phyloP scores from a whole-genome alignment of 2,113 vertebrate genomes.

The Neoarius graeffei region DNA sequence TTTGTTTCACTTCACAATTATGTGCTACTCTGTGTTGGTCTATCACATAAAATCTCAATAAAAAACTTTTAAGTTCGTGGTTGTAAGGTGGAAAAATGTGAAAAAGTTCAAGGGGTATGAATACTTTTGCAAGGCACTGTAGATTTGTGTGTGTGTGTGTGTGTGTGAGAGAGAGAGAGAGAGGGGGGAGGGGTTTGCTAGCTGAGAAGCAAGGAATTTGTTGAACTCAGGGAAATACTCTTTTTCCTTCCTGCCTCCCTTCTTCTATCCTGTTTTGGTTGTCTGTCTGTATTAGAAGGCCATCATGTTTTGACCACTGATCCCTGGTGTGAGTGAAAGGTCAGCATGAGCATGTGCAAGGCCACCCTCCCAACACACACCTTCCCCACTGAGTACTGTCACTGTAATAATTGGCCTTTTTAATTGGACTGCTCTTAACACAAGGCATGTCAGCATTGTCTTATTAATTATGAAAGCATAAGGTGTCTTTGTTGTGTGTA shows the following conservation, averaged over 20 bases:
- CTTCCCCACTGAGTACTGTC: slow-evolving; percentile 15
- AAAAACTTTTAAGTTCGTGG: too few species aligned
- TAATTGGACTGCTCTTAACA: slow-evolving; percentile 75
- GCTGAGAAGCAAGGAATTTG: slow-evolving; percentile 12
- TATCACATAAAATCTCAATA: too few species aligned
- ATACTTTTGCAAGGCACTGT: too few species aligned
- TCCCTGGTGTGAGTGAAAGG: slow-evolving; percentile 34
- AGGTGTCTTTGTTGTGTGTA: slow-evolving; percentile 52
- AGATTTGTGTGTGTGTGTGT: too few species aligned
- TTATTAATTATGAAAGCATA: slow-evolving; percentile 68
- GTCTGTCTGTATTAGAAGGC: slow-evolving; percentile 18
- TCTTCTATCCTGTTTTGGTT: slow-evolving; percentile 6
- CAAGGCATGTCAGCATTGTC: slow-evolving; percentile 61
- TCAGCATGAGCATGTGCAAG: slow-evolving; percentile 44
- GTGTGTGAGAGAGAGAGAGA: background rate
- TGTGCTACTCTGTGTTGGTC: too few species aligned
- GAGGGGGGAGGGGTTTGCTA: background rate
- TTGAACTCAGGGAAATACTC: background rate
- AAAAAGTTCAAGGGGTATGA: too few species aligned
- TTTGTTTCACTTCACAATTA: too few species aligned
- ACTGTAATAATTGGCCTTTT: slow-evolving; percentile 68
- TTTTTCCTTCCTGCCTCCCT: background rate
- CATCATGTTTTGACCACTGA: slow-evolving; percentile 25
- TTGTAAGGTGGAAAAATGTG: too few species aligned
- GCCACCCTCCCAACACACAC: slow-evolving; percentile 4